Base-by-base conservation (phyloP, 1,140 invertebrate species). In the Akabosia matsudoensis region DNA sequence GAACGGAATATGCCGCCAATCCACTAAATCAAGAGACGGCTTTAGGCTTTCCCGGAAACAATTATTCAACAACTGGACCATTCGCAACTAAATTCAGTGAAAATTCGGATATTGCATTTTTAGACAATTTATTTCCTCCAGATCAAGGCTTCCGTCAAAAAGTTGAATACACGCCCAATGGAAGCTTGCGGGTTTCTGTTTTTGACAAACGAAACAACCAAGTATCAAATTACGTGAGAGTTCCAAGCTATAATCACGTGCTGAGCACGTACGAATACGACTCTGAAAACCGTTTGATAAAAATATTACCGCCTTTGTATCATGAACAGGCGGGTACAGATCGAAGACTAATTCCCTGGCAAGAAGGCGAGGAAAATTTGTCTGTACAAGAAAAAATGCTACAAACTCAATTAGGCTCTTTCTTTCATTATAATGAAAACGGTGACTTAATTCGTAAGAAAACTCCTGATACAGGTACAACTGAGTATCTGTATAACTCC, bases 251-350 rank as follows among this genome's bases (percentile, higher is more conserved):
- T n/a, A 28, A 77, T 45, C 76, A 77, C 56, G 14, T 61, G 7
- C 1, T 77, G 4, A 74, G 45, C 26, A 77, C 76, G 3, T 70
- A 34, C 26, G 76, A 77, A 45, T 77, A 77, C 54, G 30, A 77
- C 30, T n/a, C 1, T 0, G 28, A 77, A 14, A 67, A 67, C 16
- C 26, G 31, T 10, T 51, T 77, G 28, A 33, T 74, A 1, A 64
- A 74, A 31, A 37, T 77, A 1, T 26, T 77, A 10, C 76, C 76
- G 24, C 72, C 76, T 3, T 0, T 64, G 33, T 77, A 77, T 64
- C 76, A 77, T 67, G 3, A 45, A 14, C 22, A 30, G 13, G 72
- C 28, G n/a, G 45, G 24, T 1, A 74, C 76, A 0, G 45, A 28
- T 7, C 28, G 14, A 13, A 24, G n/a, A 30, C 24, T 31, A n/a